Base-by-base conservation (phyloP, 2,888 invertebrate genomes). In the Lucinisca nassula region DNA sequence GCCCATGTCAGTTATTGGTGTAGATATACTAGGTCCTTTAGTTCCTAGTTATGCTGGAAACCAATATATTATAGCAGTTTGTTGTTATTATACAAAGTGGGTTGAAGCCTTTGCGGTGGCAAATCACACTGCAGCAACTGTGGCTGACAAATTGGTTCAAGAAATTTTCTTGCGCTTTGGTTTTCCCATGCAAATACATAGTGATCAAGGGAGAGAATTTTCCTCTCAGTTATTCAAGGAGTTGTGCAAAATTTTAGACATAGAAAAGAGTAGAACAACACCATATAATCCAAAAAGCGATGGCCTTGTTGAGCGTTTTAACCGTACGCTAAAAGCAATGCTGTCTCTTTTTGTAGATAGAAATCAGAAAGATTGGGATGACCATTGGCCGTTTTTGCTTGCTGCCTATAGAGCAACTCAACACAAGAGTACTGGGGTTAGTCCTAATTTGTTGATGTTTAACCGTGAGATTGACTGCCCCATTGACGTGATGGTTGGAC, bases 351-450 rank as follows among this genome's bases (percentile, higher is more conserved):
- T 37, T 21, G 55, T 77, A 32, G 38, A 35, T 24, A 61, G 84
- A 51, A 79, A 85, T 70, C 84, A 51, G 12, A 58, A 45, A 12
- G 85, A 85, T 45, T 91, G 88, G 90, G 91, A 88, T 49, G 76
- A 81, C 40, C 79, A 84, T 40, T 51, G 87, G 21, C 85, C 85
- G 0, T 82, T 51, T 81, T n/a, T 86, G 24, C 24, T 67, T 17
- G 70, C 82, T 45, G 91, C 91, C 14, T 89, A 89, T 45, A 58
- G 84, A 14, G 21, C 84, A n/a, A 61, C 87, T 12, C 35, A 24
- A 6, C 89, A 87, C 51, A 74, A 82, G 21, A 58, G 45, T 45
- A 91, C 89, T 1, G 61, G 76, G n/a, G 83, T 24, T 27, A 61
- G 79, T 12, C 91, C 90, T 24, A 77, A 83, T 74, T 6, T 40